Evolutionary conservation across 2,797 vertebrate genomes (phyloP).

Genomic region (Ceyx erithaca): DNA sequence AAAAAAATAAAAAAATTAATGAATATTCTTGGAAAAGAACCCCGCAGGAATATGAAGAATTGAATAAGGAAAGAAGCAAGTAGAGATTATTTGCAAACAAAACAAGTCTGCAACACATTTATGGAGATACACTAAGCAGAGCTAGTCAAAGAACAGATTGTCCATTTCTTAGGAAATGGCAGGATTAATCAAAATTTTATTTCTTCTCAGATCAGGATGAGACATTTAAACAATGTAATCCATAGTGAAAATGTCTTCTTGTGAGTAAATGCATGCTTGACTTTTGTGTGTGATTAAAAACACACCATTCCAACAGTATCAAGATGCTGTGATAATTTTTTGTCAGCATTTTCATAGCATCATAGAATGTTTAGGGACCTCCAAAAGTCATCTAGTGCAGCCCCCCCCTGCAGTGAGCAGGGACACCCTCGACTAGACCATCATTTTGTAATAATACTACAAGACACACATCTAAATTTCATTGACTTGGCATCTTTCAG

Average conservation of each 20-base stretch:
- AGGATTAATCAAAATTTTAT: not conserved
- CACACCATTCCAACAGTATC: not conserved
- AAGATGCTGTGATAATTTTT: not conserved
- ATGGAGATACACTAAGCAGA: not conserved
- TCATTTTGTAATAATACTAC: not conserved
- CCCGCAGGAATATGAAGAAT: not conserved
- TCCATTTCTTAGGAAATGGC: not conserved
- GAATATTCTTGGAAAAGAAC: not conserved
- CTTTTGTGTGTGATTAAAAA: not conserved
- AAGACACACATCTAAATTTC: not conserved
- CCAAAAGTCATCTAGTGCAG: no score
- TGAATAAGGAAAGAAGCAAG: not conserved
- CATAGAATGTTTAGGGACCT: no score
- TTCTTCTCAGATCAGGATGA: not conserved
- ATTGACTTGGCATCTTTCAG: not conserved
- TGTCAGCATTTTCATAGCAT: not conserved
- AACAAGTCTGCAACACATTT: not conserved
- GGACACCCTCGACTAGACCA: no score
- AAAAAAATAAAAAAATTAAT: not conserved
- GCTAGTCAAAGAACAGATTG: not conserved
- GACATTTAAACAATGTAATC: not conserved
- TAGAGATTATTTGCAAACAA: slow-evolving; percentile 2
- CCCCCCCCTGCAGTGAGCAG: no score
- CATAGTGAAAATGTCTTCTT: not conserved
- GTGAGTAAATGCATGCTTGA: not conserved